Base-by-base conservation (phyloP, 2,113 vertebrate genomes). In the Pampusana beccarii region DNA sequence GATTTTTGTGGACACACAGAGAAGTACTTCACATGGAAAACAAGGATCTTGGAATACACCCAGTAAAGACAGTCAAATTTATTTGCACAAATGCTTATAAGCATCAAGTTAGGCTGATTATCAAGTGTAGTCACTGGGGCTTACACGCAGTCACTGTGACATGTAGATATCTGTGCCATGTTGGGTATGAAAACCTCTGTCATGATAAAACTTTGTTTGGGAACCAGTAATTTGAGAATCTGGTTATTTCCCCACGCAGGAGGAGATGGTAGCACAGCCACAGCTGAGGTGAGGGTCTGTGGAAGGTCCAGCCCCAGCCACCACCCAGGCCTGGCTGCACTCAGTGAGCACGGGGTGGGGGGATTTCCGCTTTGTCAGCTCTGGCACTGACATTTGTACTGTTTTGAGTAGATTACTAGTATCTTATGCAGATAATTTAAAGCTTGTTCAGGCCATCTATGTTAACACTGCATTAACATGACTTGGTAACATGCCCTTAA, bases 41-140 rank as follows among this genome's bases (percentile, higher is more conserved):
- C 4, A 60, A 46, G 54, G 11, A 13, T 73, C 29, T 80, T 70
- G 19, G 38, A 83, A 48, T 54, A 58, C 48, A 13, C 14, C 14
- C 33, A 31, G 11, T 80, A 36, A 61, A 83, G 48, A 88, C 7
- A 6, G 29, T 61, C 20, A 69, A n/a, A 48, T 60, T 61, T 80
- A 66, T 88, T 85, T 91, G 19, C 25, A 72, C 2, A 36, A 82
- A 72, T 48, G 6, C 3, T 82, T 56, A 11, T 40, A 65, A 61
- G 7, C 25, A 10, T 81, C 0, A 0, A 25, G 5, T 85, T 46
- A 64, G 28, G 31, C n/a, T 64, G 24, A 54, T 57, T 60, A 42
- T 50, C 29, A 29, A n/a, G 19, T 77, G 40, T 77, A 5, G 0
- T 73, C 24, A 14, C 20, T 84, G 54, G 29, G 7, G 17, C 75